Conservation (phyloP, 2,797 vertebrate genomes). For the Mormyrops attenuatus region DNA sequence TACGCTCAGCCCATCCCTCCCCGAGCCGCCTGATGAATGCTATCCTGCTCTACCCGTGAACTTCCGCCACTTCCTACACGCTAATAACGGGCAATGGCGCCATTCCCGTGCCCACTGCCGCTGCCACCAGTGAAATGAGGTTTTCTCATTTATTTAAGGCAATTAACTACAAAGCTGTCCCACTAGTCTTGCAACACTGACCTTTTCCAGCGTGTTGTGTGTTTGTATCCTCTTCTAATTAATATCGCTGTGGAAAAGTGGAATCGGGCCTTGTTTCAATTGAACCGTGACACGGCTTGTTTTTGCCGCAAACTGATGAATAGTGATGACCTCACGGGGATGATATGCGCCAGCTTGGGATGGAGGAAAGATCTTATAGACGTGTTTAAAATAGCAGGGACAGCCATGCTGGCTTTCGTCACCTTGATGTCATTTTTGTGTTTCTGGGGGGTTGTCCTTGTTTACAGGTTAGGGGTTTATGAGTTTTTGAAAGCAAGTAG, state of each 20-base stretch:
- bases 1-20: slow-evolving; percentile 27
- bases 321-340: neutral
- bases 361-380: neutral
- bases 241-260: slow-evolving; percentile 25
- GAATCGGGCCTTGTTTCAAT: slow-evolving; percentile 4
- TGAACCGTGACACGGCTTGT: neutral
- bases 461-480: neutral
- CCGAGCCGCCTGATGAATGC: slow-evolving; percentile 51
- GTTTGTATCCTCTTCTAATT: slow-evolving; percentile 36
- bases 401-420: neutral
- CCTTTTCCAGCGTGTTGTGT: slow-evolving; percentile 34
- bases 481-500: neutral
- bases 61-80: slow-evolving; percentile 46
- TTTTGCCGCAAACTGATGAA: neutral
- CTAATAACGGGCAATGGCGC: slow-evolving; percentile 36
- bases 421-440: neutral
- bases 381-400: neutral
- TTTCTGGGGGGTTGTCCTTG: neutral
- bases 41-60: slow-evolving; percentile 49
- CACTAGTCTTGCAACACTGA: slow-evolving; percentile 42
- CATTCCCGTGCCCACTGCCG: slow-evolving; percentile 25
- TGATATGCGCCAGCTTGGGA: neutral
- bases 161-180: slow-evolving; percentile 42
- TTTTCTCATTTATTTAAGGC: slow-evolving; percentile 51
- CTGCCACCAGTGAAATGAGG: slow-evolving; percentile 41